Evolutionary conservation across 2,797 vertebrate species (phyloP).

Genomic region (Acanthurus lineatus): DNA sequence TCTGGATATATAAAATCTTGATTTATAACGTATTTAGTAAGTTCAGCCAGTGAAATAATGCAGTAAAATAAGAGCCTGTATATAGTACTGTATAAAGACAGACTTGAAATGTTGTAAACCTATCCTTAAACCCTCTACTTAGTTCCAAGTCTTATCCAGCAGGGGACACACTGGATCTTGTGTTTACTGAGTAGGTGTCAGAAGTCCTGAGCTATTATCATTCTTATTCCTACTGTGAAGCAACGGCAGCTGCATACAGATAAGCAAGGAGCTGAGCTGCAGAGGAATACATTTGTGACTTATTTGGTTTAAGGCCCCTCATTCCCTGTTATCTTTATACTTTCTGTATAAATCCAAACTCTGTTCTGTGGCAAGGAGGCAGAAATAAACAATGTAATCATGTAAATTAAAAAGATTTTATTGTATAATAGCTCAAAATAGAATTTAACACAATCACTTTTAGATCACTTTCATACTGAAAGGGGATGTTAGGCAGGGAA

Average conservation of each 20-base stretch:
- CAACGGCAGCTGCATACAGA: conserved; percentile 14
- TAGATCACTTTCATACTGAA: conserved; percentile 75
- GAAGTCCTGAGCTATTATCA: conserved; percentile 25
- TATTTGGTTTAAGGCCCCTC: neutral
- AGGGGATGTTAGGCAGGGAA: conserved; percentile 75
- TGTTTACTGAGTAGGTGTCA: conserved; percentile 35
- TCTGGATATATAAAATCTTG: too few species aligned
- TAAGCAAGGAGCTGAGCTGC: conserved; percentile 11
- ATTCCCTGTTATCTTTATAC: neutral
- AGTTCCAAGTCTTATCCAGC: conserved; percentile 63
- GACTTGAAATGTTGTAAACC: neutral
- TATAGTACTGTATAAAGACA: neutral
- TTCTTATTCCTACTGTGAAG: neutral
- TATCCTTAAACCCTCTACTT: conserved; percentile 3
- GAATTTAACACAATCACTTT: conserved; percentile 87
- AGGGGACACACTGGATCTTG: conserved; percentile 63
- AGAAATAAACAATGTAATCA: conserved; percentile 1
- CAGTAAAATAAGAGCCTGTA: too few species aligned
- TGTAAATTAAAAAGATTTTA: conserved; percentile 87
- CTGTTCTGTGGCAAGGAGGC: conserved; percentile 4
- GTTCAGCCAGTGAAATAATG: too few species aligned
- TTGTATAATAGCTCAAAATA: conserved; percentile 89
- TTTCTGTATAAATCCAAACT: conserved; percentile 3
- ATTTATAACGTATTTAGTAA: too few species aligned
- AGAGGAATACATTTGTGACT: conserved; percentile 18